Evolutionary conservation across 2,113 vertebrate genomes (phyloP).

Genomic region (Acrocephalus arundinaceus): DNA sequence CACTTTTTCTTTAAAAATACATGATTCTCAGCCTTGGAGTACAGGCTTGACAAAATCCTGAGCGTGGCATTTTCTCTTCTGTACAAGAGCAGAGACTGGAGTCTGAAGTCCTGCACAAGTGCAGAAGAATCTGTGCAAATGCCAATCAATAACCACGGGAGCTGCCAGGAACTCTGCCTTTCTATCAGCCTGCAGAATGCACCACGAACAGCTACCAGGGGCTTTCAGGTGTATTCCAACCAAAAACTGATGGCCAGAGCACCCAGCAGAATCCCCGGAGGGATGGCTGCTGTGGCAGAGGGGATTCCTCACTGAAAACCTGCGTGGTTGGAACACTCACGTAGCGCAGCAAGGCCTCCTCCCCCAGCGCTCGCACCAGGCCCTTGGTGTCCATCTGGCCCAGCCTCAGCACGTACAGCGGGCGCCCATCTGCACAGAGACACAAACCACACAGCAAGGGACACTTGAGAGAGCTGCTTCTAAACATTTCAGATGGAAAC

Average conservation of each 20-base stretch:
- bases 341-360: conserved; percentile 89
- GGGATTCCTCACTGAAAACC: not conserved
- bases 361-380: conserved; percentile 89
- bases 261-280: not conserved
- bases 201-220: not conserved
- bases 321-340: conserved; percentile 70
- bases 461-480: not conserved
- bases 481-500: not conserved
- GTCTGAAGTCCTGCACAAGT: not conserved
- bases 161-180: not conserved
- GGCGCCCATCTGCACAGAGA: conserved; percentile 84
- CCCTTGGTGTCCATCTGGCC: conserved; percentile 99
- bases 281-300: not conserved
- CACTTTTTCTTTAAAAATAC: not conserved
- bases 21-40: not conserved
- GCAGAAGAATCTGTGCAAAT: not conserved
- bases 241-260: not conserved
- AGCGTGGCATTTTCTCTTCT: not conserved
- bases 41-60: not conserved
- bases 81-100: not conserved
- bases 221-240: not conserved
- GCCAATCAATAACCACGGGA: not conserved
- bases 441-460: not conserved
- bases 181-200: not conserved
- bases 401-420: conserved; percentile 89